These are phyloP conservation scores for Pediacus dermestoides DNA, from an alignment of 2,888 invertebrate genomes.

Conservation along the genomic window DNA sequence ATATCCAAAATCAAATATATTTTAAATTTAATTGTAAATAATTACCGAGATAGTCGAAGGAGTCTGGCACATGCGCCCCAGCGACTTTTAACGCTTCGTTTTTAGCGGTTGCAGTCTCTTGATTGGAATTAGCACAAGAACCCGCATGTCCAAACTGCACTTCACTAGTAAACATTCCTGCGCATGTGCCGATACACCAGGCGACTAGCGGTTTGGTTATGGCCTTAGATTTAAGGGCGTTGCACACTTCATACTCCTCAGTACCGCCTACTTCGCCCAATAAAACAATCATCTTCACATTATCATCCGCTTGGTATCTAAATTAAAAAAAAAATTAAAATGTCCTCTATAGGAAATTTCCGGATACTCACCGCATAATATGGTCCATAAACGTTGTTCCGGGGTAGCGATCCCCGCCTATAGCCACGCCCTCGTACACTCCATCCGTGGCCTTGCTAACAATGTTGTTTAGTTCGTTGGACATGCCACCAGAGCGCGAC, in stretches of 20 bases:
- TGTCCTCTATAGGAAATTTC: constrained; percentile 4
- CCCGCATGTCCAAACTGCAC: constrained; percentile 99
- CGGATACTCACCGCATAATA: constrained; percentile 64
- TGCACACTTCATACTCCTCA: constrained; percentile 95
- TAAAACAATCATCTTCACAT: constrained; percentile 91
- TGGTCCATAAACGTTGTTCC: constrained; percentile 99
- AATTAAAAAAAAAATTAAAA: constrained; percentile 6
- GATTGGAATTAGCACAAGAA: constrained; percentile 85
- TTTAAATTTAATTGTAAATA: too few species aligned
- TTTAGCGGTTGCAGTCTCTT: constrained; percentile 90
- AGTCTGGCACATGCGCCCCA: constrained; percentile 88
- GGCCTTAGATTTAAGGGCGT: constrained; percentile 72
- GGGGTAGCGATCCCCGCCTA: constrained; percentile 74
- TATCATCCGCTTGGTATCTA: constrained; percentile 67
- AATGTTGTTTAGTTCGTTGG: constrained; percentile 98
- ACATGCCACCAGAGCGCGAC: constrained; percentile 98
- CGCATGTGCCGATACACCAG: constrained; percentile 89
- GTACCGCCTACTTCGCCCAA: constrained; percentile 98
- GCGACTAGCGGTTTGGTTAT: constrained; percentile 94
- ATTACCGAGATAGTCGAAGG: constrained; percentile 72
- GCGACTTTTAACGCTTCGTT: constrained; percentile 77
- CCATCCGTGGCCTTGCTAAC: constrained; percentile 95
- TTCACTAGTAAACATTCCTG: constrained; percentile 78
- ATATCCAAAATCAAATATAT: too few species aligned
- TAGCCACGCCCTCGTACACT: constrained; percentile 96